phyloP scores from a whole-genome alignment of 2,113 vertebrate species.

The Taurulus bubalis region DNA sequence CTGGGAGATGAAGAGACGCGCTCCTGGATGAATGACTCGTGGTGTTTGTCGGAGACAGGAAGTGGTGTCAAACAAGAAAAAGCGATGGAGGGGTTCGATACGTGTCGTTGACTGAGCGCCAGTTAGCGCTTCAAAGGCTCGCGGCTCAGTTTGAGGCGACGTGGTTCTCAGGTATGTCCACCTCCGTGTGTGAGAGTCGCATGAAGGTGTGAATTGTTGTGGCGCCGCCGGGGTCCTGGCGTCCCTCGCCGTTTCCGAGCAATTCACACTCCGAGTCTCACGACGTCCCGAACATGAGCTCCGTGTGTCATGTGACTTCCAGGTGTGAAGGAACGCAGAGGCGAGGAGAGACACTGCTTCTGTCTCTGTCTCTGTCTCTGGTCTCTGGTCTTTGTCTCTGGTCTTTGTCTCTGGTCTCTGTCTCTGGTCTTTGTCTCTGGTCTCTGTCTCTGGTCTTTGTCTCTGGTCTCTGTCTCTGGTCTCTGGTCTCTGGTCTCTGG shows the following conservation, averaged over 20 bases:
- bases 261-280: constrained; percentile 11
- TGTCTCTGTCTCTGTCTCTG: background rate
- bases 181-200: too few relatives aligned
- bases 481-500: too few relatives aligned
- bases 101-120: background rate
- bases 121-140: too few relatives aligned
- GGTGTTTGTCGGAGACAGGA: constrained; percentile 3
- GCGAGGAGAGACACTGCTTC: background rate
- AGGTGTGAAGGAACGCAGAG: constrained; percentile 13
- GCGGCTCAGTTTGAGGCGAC: too few relatives aligned
- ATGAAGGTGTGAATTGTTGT: constrained; percentile 23
- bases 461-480: too few relatives aligned
- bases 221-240: constrained; percentile 4
- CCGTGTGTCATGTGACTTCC: background rate
- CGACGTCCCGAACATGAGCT: background rate
- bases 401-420: too few relatives aligned
- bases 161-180: too few relatives aligned
- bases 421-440: too few relatives aligned
- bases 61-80: background rate
- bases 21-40: constrained; percentile 5
- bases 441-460: too few relatives aligned
- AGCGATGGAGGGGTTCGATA: background rate
- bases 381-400: too few relatives aligned
- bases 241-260: constrained; percentile 1
- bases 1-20: constrained; percentile 23